Percentiles rank a stretch among this genome's conserved stretches.
Evolutionary conservation across 2,888 invertebrate genomes (phyloP).

Genomic region (Piscicola geometra): DNA sequence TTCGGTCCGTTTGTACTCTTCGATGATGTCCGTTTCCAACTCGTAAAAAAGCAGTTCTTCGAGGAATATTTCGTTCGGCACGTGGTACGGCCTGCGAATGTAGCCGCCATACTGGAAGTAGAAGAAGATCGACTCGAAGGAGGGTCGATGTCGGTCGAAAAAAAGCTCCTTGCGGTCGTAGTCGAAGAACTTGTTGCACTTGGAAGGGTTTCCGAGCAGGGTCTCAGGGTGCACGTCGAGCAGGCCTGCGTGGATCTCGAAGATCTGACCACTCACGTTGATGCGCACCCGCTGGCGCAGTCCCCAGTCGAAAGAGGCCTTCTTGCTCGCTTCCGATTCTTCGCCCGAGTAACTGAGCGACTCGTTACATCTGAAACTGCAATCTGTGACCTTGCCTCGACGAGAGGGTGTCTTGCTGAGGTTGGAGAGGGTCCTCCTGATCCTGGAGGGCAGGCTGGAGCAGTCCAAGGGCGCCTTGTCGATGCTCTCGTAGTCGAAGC

Average conservation of each 20-base stretch:
- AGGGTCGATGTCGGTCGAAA: constrained; percentile 16
- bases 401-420: neutral
- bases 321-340: neutral
- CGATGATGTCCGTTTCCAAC: neutral
- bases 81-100: neutral
- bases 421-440: neutral
- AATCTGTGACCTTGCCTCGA: too few species aligned
- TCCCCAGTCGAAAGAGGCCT: constrained; percentile 48
- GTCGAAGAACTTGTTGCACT: constrained; percentile 52
- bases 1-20: constrained; percentile 14
- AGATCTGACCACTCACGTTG: constrained; percentile 55
- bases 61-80: constrained; percentile 12
- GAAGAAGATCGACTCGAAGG: constrained; percentile 9
- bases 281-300: constrained; percentile 52
- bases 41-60: constrained; percentile 19
- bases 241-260: constrained; percentile 51
- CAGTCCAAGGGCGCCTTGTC: neutral
- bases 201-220: constrained; percentile 53
- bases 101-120: constrained; percentile 9
- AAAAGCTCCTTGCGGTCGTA: constrained; percentile 34
- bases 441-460: neutral
- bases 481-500: neutral
- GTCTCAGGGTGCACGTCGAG: constrained; percentile 54
- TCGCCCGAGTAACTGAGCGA: neutral
- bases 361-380: neutral